A percentile compares a stretch with the other conserved stretches of the same genome.
Conservation (phyloP, 2,113 vertebrate genomes). For the Toxotes jaculatrix region DNA sequence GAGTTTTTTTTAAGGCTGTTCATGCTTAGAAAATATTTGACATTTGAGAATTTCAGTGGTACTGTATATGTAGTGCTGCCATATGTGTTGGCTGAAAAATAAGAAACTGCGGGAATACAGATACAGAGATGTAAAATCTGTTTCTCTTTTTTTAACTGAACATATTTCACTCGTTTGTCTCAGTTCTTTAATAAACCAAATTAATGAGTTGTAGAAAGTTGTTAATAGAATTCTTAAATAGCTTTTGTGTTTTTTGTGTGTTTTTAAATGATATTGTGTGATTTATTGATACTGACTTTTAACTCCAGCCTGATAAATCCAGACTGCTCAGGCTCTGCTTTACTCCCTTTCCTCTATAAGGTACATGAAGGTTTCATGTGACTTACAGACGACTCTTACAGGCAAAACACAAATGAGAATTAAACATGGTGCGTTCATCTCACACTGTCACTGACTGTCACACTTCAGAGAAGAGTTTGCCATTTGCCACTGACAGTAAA, state of each 20-base stretch:
- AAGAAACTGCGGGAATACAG: no score
- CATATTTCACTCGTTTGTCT: no score
- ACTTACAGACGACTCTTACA: background rate
- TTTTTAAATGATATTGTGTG: background rate
- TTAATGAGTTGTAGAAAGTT: background rate
- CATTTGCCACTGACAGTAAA: background rate
- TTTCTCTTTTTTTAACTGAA: no score
- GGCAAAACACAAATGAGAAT: background rate
- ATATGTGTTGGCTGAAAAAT: no score
- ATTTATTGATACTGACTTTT: background rate
- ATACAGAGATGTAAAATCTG: no score
- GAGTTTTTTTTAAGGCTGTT: no score
- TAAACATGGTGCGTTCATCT: background rate
- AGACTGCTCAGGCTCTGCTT: background rate
- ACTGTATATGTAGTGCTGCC: no score
- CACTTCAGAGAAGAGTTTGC: background rate
- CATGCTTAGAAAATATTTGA: no score
- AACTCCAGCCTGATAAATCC: background rate
- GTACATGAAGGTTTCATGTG: background rate
- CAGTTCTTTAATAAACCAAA: background rate
- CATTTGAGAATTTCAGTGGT: no score
- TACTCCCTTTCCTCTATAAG: background rate
- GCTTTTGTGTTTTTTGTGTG: background rate
- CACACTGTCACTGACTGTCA: background rate
- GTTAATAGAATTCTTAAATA: no score